These are phyloP conservation scores for Dasysyrphus tricinctus DNA, from an alignment of 2,888 invertebrate species.

Conservation along the genomic window DNA sequence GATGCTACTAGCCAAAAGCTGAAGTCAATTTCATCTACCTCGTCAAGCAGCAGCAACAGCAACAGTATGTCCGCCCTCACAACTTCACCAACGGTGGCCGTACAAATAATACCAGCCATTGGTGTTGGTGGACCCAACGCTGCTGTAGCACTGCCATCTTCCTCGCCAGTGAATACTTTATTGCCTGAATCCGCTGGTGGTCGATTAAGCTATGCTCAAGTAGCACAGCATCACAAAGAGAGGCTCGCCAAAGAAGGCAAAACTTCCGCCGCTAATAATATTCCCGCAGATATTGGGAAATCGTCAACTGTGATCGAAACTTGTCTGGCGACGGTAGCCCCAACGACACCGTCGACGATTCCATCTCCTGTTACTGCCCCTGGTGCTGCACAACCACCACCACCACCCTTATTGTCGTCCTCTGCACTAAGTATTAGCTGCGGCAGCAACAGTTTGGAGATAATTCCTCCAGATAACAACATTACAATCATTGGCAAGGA, in stretches of 20 bases:
- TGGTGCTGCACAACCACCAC: conserved; percentile 46
- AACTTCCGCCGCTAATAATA: conserved; percentile 35
- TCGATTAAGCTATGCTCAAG: conserved; percentile 87
- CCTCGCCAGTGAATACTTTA: conserved; percentile 59
- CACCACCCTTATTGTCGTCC: conserved; percentile 42
- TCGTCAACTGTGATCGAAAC: conserved; percentile 53
- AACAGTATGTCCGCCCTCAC: conserved; percentile 39
- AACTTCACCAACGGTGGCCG: conserved; percentile 59
- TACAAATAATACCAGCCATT: conserved; percentile 48
- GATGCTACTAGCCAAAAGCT: conserved; percentile 80
- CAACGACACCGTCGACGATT: conserved; percentile 27
- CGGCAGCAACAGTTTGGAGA: conserved; percentile 43
- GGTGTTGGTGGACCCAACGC: conserved; percentile 63
- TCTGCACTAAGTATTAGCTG: conserved; percentile 52
- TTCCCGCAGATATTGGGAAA: conserved; percentile 37
- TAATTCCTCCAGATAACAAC: conserved; percentile 58
- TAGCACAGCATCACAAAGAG: conserved; percentile 87
- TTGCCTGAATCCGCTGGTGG: conserved; percentile 73
- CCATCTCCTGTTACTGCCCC: conserved; percentile 50
- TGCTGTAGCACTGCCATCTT: conserved; percentile 74
- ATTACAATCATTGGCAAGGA: conserved; percentile 68
- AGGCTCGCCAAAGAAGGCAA: conserved; percentile 77
- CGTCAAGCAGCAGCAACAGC: conserved; percentile 76
- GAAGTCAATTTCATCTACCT: conserved; percentile 77
- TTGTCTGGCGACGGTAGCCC: conserved; percentile 22